Evolutionary conservation across 2,888 invertebrate genomes (phyloP).

Genomic region (Lysandra bellargus): DNA sequence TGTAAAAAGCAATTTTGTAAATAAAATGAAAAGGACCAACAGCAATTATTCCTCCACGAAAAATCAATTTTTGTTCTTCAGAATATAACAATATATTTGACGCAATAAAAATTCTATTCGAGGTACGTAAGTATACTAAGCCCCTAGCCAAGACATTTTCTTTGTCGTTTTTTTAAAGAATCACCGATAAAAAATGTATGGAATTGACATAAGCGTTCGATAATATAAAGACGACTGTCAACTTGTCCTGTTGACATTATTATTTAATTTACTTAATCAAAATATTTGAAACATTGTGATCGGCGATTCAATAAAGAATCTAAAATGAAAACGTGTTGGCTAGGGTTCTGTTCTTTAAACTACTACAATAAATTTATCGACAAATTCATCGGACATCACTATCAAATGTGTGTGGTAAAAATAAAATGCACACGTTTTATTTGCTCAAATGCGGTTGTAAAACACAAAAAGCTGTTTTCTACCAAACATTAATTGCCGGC

Average conservation of each 20-base stretch:
- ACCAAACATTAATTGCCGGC: conserved; percentile 77
- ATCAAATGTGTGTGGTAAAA: conserved; percentile 77
- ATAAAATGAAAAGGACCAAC: no score
- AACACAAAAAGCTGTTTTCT: conserved; percentile 73
- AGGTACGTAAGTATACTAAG: conserved; percentile 19
- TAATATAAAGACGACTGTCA: no score
- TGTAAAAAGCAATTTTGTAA: no score
- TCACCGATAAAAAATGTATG: no score
- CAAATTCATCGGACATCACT: conserved; percentile 55
- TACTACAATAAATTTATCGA: conserved; percentile 48
- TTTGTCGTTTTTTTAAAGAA: no score
- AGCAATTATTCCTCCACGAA: not conserved
- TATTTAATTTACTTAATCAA: no score
- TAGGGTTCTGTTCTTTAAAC: not conserved
- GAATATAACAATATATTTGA: not conserved
- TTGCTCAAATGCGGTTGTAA: conserved; percentile 76
- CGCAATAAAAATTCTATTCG: not conserved
- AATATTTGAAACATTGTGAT: no score
- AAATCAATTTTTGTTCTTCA: not conserved
- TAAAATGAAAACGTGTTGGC: no score
- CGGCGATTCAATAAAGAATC: no score
- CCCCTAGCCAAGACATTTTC: no score
- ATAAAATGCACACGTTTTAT: conserved; percentile 72
- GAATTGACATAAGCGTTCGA: no score
- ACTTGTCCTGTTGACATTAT: no score